Conservation (phyloP, 2,113 vertebrate species). For the Gnathonemus longibarbis region DNA sequence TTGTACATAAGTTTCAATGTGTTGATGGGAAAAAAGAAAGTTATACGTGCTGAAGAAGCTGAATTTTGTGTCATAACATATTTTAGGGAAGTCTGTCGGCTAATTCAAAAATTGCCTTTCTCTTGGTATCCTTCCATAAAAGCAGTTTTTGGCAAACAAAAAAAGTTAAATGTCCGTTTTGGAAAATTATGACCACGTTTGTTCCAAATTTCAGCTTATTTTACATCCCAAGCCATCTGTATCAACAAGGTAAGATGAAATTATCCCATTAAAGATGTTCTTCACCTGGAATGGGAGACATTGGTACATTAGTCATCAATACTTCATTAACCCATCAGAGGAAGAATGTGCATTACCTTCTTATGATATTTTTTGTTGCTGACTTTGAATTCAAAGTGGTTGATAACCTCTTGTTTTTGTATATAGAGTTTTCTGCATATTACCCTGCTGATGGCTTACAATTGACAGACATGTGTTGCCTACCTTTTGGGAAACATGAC, state of each 20-base stretch:
- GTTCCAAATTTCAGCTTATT: not conserved
- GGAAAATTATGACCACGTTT: not conserved
- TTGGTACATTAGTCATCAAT: not conserved
- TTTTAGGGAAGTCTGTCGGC: not conserved
- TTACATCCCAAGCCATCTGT: not conserved
- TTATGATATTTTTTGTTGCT: not conserved
- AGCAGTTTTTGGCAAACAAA: not conserved
- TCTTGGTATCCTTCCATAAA: not conserved
- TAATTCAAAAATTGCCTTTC: not conserved
- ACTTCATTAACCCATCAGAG: not conserved
- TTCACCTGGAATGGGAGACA: not conserved
- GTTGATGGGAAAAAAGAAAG: not conserved
- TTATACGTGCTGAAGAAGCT: not conserved
- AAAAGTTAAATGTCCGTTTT: not conserved
- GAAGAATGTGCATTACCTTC: not conserved
- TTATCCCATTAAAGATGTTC: not conserved
- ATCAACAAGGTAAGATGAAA: not conserved
- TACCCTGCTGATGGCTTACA: not conserved
- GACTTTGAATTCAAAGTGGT: not conserved
- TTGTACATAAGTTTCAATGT: not conserved
- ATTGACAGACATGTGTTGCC: not conserved
- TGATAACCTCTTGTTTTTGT: not conserved
- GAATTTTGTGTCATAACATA: not conserved
- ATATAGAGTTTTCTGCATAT: not conserved
- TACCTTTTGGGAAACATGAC: not conserved